These are phyloP conservation scores for Aix galericulata DNA, from an alignment of 2,113 vertebrate genomes.

Conservation along the genomic window DNA sequence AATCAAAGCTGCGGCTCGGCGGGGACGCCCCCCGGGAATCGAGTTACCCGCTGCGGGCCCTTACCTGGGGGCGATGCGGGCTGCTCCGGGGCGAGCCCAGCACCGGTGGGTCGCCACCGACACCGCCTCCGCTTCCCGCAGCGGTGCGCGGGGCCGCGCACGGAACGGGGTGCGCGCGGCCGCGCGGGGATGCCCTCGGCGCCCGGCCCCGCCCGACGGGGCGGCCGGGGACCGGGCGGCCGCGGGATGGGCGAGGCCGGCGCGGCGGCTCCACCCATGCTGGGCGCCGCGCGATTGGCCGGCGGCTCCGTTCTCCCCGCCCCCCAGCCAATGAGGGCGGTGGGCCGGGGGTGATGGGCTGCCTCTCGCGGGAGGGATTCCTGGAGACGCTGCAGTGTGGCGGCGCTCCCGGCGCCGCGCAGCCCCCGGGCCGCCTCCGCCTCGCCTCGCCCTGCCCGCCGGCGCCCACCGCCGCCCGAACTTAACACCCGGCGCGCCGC, in stretches of 20 bases:
- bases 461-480: slow-evolving; percentile 49
- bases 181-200: slow-evolving; percentile 47
- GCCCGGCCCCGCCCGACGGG: slow-evolving; percentile 60
- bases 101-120: background rate
- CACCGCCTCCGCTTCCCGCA: too few species aligned
- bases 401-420: slow-evolving; percentile 78
- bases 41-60: slow-evolving; percentile 58
- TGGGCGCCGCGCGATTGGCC: slow-evolving; percentile 74
- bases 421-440: slow-evolving; percentile 74
- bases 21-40: slow-evolving; percentile 71
- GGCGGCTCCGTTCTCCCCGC: slow-evolving; percentile 62
- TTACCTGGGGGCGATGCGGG: slow-evolving; percentile 55
- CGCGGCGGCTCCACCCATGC: slow-evolving; percentile 82
- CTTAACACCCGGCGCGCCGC: slow-evolving; percentile 41
- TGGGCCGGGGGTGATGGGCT: slow-evolving; percentile 66
- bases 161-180: background rate
- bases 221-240: slow-evolving; percentile 53
- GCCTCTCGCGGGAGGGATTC: slow-evolving; percentile 90
- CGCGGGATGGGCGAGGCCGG: slow-evolving; percentile 75
- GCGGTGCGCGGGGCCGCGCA: too few species aligned
- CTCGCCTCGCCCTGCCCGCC: slow-evolving; percentile 1
- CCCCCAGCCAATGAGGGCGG: slow-evolving; percentile 82
- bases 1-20: slow-evolving; percentile 78
- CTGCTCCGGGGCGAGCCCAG: slow-evolving; percentile 52
- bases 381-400: slow-evolving; percentile 85